A percentile compares a stretch with the other conserved stretches of the same genome.
Conservation (phyloP, 1,140 invertebrate genomes). For the Lysiphlebus fabarum region DNA sequence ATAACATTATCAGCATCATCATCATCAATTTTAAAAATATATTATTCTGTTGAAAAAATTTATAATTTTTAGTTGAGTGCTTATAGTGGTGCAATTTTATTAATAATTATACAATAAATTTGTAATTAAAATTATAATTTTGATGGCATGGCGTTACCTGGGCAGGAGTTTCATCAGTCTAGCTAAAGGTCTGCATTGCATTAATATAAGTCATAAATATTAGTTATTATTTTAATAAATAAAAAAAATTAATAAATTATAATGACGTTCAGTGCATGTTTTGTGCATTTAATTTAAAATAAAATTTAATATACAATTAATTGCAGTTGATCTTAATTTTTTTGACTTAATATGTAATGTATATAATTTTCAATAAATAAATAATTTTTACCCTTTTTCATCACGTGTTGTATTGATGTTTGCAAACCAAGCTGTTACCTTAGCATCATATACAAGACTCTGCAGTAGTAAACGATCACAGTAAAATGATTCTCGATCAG, state of each 20-base stretch:
- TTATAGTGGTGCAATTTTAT: background rate
- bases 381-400: constrained; percentile 63
- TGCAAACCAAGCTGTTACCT: constrained; percentile 80
- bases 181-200: constrained; percentile 57
- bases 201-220: constrained; percentile 50
- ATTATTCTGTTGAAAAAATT: too few relatives aligned
- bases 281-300: too few relatives aligned
- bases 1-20: background rate
- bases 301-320: too few relatives aligned
- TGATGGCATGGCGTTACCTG: constrained; percentile 56
- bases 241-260: constrained; percentile 12
- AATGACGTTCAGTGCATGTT: constrained; percentile 44
- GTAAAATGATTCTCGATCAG: constrained; percentile 63
- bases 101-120: background rate
- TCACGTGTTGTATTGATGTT: constrained; percentile 68
- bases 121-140: constrained; percentile 47
- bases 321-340: too few relatives aligned
- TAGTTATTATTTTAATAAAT: constrained; percentile 37
- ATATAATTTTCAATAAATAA: too few relatives aligned
- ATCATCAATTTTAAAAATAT: too few relatives aligned
- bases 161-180: constrained; percentile 56
- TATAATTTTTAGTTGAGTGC: too few relatives aligned
- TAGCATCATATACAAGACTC: constrained; percentile 81
- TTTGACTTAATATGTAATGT: too few relatives aligned
- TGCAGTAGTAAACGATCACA: constrained; percentile 80